These are phyloP conservation scores for Bunonema sp. DNA, from an alignment of 2,888 invertebrate genomes.

Conservation along the genomic window DNA sequence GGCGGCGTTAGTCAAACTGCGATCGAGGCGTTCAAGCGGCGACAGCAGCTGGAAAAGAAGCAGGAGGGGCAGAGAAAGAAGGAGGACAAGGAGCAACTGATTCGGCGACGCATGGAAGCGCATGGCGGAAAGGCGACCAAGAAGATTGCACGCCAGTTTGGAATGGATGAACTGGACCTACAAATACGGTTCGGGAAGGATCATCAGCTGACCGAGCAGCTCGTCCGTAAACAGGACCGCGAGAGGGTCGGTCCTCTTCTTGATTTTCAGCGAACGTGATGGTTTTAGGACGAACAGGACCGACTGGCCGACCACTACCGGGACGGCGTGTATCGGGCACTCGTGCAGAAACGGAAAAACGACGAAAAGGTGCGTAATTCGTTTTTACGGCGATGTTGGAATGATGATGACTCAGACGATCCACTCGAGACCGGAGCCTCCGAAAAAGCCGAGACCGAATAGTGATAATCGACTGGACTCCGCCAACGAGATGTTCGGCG, in stretches of 20 bases:
- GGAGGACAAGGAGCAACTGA: slow-evolving; percentile 19
- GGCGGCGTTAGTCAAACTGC: too few species aligned
- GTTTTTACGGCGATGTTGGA: too few species aligned
- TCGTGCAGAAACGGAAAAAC: slow-evolving; percentile 12
- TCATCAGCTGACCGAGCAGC: slow-evolving; percentile 6
- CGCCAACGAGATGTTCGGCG: too few species aligned
- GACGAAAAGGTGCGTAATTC: slow-evolving; percentile 6
- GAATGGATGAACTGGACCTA: slow-evolving; percentile 20
- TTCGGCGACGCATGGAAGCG: slow-evolving; percentile 22
- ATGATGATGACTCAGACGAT: too few species aligned
- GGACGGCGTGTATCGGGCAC: slow-evolving; percentile 18
- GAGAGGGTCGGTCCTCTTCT: neutral
- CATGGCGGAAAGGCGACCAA: slow-evolving; percentile 34
- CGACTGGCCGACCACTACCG: slow-evolving; percentile 10
- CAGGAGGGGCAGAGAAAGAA: slow-evolving; percentile 10
- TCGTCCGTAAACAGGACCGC: too few species aligned
- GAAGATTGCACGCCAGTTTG: slow-evolving; percentile 31
- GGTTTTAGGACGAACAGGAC: slow-evolving; percentile 18
- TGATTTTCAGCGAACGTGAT: too few species aligned
- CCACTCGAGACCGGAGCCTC: too few species aligned
- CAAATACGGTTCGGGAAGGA: slow-evolving; percentile 25
- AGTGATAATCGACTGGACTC: too few species aligned
- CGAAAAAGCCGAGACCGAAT: too few species aligned
- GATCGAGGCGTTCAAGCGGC: too few species aligned
- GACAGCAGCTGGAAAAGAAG: too few species aligned